phyloP scores from a whole-genome alignment of 2,797 vertebrate genomes.

The Lindbergichthys nudifrons region DNA sequence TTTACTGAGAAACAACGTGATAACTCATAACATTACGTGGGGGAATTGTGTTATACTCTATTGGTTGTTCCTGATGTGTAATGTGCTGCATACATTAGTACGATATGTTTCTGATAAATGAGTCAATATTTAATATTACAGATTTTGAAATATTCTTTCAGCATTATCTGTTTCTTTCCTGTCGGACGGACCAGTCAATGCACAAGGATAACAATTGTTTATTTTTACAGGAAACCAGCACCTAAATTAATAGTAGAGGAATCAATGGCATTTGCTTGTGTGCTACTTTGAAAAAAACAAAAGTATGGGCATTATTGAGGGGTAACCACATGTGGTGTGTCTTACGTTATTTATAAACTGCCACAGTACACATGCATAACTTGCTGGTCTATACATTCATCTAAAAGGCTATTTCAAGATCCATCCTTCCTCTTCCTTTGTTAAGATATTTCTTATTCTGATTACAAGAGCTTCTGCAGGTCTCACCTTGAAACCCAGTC shows the following conservation, averaged over 20 bases:
- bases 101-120: slow-evolving; percentile 14
- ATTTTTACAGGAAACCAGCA: neutral
- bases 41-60: slow-evolving; percentile 9
- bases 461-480: slow-evolving; percentile 61
- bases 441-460: slow-evolving; percentile 57
- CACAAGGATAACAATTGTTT: slow-evolving; percentile 2
- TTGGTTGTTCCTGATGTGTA: neutral
- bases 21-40: slow-evolving; percentile 32
- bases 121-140: neutral
- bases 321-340: neutral
- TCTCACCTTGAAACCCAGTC: slow-evolving; percentile 72
- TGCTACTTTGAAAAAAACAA: slow-evolving; percentile 13
- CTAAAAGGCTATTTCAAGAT: slow-evolving; percentile 37
- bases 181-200: neutral
- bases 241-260: neutral
- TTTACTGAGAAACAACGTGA: slow-evolving; percentile 43
- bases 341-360: neutral
- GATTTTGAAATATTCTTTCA: neutral
- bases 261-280: slow-evolving; percentile 9
- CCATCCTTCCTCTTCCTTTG: slow-evolving; percentile 16
- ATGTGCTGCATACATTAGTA: neutral
- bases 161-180: slow-evolving; percentile 1
- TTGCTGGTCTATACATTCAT: slow-evolving; percentile 25
- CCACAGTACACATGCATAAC: neutral
- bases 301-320: slow-evolving; percentile 15